Evolutionary conservation across 2,888 invertebrate genomes (phyloP).

Genomic region (Andrena dorsata): DNA sequence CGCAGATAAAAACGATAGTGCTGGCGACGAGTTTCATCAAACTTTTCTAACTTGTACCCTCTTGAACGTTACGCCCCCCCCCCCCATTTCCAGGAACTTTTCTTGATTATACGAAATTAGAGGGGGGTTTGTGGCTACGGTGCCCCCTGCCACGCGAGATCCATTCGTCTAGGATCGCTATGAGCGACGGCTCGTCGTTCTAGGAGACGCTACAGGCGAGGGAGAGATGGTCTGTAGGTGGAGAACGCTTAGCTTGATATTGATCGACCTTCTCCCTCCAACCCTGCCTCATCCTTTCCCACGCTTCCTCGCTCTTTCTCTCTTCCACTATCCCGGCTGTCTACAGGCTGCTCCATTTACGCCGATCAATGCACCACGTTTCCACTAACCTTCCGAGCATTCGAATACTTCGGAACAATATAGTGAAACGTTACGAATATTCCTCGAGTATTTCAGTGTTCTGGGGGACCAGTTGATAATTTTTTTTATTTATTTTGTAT

Average conservation of each 20-base stretch:
- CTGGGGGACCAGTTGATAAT: too few relatives aligned
- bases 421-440: too few relatives aligned
- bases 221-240: constrained; percentile 67
- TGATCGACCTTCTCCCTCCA: constrained; percentile 79
- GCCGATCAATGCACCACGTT: constrained; percentile 37
- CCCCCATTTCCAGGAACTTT: constrained; percentile 20
- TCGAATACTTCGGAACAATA: too few relatives aligned
- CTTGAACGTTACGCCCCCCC: constrained; percentile 13
- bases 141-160: constrained; percentile 24
- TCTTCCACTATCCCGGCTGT: constrained; percentile 25
- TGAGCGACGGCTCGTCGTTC: constrained; percentile 40
- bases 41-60: constrained; percentile 48
- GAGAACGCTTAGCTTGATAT: constrained; percentile 81
- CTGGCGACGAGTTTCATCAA: constrained; percentile 46
- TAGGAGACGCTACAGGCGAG: constrained; percentile 30
- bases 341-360: constrained; percentile 59
- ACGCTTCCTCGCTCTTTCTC: constrained; percentile 52
- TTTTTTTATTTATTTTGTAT: too few relatives aligned
- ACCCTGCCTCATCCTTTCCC: constrained; percentile 47
- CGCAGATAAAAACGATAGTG: constrained; percentile 36
- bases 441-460: too few relatives aligned
- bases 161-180: constrained; percentile 46
- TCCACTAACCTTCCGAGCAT: too few relatives aligned
- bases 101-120: constrained; percentile 59
- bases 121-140: constrained; percentile 23